A percentile compares a stretch with the other conserved stretches of the same genome.
phyloP scores from a whole-genome alignment of 92 coral and sea anemone species.

The Epizoanthus stellaris region DNA sequence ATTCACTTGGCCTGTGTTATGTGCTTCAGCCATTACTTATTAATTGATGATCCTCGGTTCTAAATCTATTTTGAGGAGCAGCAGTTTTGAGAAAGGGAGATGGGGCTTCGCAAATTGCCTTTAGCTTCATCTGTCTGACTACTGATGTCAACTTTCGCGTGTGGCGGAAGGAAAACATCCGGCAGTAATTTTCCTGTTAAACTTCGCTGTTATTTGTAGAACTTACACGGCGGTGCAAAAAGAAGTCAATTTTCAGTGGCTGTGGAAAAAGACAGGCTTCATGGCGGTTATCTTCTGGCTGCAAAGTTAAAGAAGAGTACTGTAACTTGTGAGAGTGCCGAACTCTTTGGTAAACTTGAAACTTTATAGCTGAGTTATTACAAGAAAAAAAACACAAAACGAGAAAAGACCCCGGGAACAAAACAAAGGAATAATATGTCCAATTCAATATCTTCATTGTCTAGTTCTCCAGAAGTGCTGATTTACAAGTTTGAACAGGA shows the following conservation, averaged over 20 bases:
- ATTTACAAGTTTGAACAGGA: constrained; percentile 42
- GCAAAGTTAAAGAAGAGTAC: no score
- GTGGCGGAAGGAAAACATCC: background rate
- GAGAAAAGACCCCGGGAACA: background rate
- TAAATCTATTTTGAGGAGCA: background rate
- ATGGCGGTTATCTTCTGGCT: no score
- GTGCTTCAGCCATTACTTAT: constrained; percentile 5
- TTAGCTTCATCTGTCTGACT: background rate
- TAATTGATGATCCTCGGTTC: background rate
- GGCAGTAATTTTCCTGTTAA: no score
- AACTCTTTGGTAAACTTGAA: background rate
- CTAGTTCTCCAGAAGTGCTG: constrained; percentile 27
- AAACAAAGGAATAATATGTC: background rate
- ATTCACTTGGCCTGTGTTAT: constrained; percentile 2
- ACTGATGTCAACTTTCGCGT: background rate
- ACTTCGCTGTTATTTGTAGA: no score
- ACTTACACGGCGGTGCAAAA: no score
- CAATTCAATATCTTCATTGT: background rate
- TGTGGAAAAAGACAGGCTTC: no score
- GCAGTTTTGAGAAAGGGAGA: background rate
- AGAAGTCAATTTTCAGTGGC: no score
- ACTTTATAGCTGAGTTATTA: background rate
- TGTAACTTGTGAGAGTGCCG: background rate
- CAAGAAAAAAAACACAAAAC: background rate
- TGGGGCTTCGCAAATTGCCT: background rate